These are phyloP conservation scores for Coenobita brevimanus DNA, from an alignment of 1,140 invertebrate genomes.

Conservation along the genomic window DNA sequence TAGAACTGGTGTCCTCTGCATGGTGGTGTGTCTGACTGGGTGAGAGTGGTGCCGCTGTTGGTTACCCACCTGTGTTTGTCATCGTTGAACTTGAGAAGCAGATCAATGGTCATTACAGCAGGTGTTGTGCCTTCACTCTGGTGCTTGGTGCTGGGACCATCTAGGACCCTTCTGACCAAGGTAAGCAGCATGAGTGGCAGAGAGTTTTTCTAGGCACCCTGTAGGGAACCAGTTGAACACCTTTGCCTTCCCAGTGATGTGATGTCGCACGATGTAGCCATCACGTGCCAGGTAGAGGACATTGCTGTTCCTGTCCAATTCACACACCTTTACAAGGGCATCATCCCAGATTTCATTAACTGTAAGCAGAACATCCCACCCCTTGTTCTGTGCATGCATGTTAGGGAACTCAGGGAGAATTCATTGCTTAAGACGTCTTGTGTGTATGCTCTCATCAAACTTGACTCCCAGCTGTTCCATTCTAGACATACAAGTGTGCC, in stretches of 20 bases:
- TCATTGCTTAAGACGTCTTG: conserved; percentile 32
- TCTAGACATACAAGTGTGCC: conserved; percentile 23
- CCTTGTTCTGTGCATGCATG: no score
- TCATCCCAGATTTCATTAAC: conserved; percentile 35
- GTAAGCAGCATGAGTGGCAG: conserved; percentile 36
- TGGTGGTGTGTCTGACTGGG: background rate
- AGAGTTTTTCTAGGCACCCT: conserved; percentile 18
- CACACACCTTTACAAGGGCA: conserved; percentile 26
- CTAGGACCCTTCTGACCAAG: conserved; percentile 30
- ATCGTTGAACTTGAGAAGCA: conserved; percentile 19
- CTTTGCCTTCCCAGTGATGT: conserved; percentile 20
- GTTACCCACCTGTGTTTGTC: no score
- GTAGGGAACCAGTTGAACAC: conserved; percentile 4
- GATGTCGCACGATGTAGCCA: background rate
- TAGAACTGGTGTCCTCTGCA: background rate
- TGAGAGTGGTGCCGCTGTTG: no score
- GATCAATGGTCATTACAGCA: background rate
- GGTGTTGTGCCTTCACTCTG: background rate
- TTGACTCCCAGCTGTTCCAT: conserved; percentile 36
- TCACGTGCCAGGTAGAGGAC: conserved; percentile 35
- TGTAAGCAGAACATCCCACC: background rate
- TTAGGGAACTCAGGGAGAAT: no score
- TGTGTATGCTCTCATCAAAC: background rate
- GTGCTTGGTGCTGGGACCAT: conserved; percentile 42
- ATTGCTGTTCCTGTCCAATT: conserved; percentile 22